phyloP scores from a whole-genome alignment of 1,140 invertebrate species.

The Eufriesea mexicana region DNA sequence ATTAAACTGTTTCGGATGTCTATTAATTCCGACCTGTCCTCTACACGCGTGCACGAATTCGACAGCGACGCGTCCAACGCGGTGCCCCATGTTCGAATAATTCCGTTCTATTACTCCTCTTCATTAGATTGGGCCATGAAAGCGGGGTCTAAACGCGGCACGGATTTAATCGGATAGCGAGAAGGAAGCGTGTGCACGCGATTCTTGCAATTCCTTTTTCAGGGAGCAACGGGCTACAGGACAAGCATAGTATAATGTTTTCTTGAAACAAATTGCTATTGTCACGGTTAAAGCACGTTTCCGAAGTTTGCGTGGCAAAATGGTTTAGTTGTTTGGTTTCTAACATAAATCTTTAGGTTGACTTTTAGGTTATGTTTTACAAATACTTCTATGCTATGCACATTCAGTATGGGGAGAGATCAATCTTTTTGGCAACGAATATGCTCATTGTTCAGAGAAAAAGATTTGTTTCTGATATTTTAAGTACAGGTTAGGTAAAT shows the following conservation, averaged over 20 bases:
- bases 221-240: not conserved
- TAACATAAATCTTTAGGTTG: too few species aligned
- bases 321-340: too few species aligned
- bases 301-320: too few species aligned
- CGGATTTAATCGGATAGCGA: conserved; percentile 27
- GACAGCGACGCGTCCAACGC: not conserved
- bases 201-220: not conserved
- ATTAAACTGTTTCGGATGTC: conserved; percentile 55
- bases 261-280: not conserved
- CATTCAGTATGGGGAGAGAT: too few species aligned
- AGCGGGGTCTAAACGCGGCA: conserved; percentile 1
- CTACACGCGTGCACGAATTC: conserved; percentile 46
- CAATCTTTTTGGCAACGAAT: too few species aligned
- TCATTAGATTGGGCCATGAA: not conserved
- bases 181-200: not conserved
- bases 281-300: not conserved
- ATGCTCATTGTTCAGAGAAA: too few species aligned
- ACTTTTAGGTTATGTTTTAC: too few species aligned
- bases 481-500: too few species aligned
- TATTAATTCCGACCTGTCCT: conserved; percentile 68
- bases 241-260: not conserved
- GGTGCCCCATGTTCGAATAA: conserved; percentile 2
- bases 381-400: too few species aligned
- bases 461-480: too few species aligned
- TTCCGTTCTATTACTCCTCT: conserved; percentile 13